Conservation (phyloP, 2,113 vertebrate species). For the Aepyceros melampus region DNA sequence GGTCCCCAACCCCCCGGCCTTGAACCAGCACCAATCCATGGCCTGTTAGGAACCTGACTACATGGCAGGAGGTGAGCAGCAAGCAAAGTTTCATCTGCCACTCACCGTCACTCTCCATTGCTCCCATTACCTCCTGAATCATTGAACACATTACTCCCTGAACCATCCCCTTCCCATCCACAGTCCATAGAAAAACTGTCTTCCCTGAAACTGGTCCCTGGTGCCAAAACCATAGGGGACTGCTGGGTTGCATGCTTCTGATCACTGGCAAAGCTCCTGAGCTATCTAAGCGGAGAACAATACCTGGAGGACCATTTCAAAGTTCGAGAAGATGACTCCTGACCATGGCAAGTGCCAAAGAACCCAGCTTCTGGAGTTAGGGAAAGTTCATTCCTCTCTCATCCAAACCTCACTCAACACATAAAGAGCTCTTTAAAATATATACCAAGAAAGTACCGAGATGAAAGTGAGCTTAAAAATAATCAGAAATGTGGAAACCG, state of each 20-base stretch:
- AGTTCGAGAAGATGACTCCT: not conserved
- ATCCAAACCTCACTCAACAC: not conserved
- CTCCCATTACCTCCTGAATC: not conserved
- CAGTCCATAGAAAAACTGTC: not conserved
- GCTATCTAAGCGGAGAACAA: not conserved
- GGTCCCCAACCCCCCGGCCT: accelerated
- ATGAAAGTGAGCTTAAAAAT: not conserved
- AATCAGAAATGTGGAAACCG: not conserved
- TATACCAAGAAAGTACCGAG: not conserved
- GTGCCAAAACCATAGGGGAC: not conserved
- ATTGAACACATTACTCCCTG: not conserved
- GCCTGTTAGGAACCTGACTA: not conserved
- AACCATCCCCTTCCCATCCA: not conserved
- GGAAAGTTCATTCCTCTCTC: not conserved
- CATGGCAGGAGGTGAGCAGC: not conserved
- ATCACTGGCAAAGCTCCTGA: not conserved
- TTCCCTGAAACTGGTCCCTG: not conserved
- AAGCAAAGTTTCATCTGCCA: not conserved
- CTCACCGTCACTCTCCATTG: accelerated
- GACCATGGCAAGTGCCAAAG: not conserved
- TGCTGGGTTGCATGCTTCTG: accelerated
- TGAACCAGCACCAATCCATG: not conserved
- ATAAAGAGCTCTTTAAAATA: not conserved
- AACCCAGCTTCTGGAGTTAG: not conserved
- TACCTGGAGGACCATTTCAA: too few species aligned